Evolutionary conservation across 2,888 invertebrate species (phyloP).

Genomic region (Electrophaes corylata): DNA sequence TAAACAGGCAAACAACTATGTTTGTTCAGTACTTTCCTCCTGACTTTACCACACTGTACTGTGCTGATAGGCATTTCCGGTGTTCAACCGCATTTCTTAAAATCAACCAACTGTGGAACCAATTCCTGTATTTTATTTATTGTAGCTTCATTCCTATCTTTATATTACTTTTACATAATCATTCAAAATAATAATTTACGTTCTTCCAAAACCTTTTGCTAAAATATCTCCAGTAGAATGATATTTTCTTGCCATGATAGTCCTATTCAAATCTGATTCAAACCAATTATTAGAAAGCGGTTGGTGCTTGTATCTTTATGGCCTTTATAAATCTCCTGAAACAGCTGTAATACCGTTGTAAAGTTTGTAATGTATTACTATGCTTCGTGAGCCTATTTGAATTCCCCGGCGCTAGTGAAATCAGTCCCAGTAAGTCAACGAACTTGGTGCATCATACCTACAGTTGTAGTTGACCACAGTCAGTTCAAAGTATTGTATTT

Average conservation of each 20-base stretch:
- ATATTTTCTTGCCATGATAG: too few relatives aligned
- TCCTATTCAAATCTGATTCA: not conserved
- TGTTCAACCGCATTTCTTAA: slow-evolving; percentile 21
- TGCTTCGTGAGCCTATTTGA: slow-evolving; percentile 20
- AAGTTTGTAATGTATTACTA: slow-evolving; percentile 24
- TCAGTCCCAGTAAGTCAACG: slow-evolving; percentile 34
- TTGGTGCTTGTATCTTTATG: not conserved
- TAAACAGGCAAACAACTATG: slow-evolving; percentile 14
- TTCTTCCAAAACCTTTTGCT: not conserved
- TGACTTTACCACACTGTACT: not conserved
- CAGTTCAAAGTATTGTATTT: slow-evolving; percentile 1
- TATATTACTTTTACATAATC: not conserved
- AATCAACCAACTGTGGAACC: slow-evolving; percentile 3
- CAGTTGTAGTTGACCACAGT: slow-evolving; percentile 4
- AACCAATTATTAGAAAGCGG: slow-evolving; percentile 14
- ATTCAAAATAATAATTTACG: not conserved
- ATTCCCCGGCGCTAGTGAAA: slow-evolving; percentile 35
- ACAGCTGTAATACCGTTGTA: slow-evolving; percentile 21
- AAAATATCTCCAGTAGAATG: too few relatives aligned
- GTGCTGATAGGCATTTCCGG: slow-evolving; percentile 30
- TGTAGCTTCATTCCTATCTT: not conserved
- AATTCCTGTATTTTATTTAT: slow-evolving; percentile 1
- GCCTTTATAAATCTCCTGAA: slow-evolving; percentile 10
- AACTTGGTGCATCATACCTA: slow-evolving; percentile 33
- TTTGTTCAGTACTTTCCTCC: slow-evolving; percentile 9